Percentiles rank a stretch among this genome's conserved stretches.
Evolutionary conservation across 2,113 vertebrate genomes (phyloP).

Genomic region (Thryonomys swinderianus): DNA sequence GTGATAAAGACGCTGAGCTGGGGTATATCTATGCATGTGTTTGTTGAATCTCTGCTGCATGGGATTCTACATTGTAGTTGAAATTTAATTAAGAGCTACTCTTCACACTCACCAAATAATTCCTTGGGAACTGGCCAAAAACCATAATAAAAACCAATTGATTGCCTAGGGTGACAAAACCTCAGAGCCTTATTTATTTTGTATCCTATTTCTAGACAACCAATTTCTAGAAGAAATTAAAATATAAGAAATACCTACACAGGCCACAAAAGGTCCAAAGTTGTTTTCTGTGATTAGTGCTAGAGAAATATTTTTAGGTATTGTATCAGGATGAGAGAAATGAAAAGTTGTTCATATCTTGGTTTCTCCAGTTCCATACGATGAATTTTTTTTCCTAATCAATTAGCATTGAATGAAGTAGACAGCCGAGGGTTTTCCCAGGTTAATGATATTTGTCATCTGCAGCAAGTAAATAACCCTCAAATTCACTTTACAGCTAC

Average conservation of each 20-base stretch:
- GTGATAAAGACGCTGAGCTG: neutral
- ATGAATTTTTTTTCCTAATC: slow-evolving; percentile 29
- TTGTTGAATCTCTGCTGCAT: neutral
- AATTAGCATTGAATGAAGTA: neutral
- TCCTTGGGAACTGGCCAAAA: slow-evolving; percentile 44
- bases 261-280: neutral
- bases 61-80: neutral
- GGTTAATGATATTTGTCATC: neutral
- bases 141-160: neutral
- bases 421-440: neutral
- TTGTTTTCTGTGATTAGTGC: neutral
- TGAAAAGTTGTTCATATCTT: neutral
- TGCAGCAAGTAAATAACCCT: neutral
- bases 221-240: neutral
- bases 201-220: neutral
- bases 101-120: neutral
- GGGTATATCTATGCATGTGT: neutral
- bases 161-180: neutral
- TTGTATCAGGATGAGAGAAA: neutral
- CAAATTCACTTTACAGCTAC: neutral
- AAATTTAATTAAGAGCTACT: slow-evolving; percentile 31
- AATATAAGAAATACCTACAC: neutral
- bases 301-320: neutral
- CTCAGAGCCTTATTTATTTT: neutral
- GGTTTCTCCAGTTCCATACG: neutral